These are phyloP conservation scores for Echeneis naucrates DNA, from an alignment of 2,797 vertebrate species.

Conservation along the genomic window DNA sequence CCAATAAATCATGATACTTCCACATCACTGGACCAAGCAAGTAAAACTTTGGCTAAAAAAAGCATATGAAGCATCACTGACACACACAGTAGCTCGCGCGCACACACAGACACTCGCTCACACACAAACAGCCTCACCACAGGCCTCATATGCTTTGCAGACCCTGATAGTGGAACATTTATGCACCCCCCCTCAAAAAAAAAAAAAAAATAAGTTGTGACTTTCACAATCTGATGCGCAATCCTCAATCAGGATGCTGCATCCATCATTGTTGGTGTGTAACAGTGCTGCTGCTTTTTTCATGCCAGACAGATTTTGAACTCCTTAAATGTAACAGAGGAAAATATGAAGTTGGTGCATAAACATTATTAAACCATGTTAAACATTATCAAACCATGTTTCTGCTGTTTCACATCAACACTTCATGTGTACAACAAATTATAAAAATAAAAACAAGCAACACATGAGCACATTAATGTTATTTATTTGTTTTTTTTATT, in stretches of 20 bases:
- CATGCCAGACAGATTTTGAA: slow-evolving; percentile 31
- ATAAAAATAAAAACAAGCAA: neutral
- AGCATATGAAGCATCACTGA: slow-evolving; percentile 57
- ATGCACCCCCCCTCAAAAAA: slow-evolving; percentile 47
- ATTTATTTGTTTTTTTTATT: slow-evolving; percentile 60
- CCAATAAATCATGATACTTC: slow-evolving; percentile 49
- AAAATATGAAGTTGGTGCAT: slow-evolving; percentile 5
- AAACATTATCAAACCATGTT: slow-evolving; percentile 40
- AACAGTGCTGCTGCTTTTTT: slow-evolving; percentile 13
- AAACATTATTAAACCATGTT: slow-evolving; percentile 10
- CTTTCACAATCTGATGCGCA: slow-evolving; percentile 50
- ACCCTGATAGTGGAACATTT: slow-evolving; percentile 74
- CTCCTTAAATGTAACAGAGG: slow-evolving; percentile 8
- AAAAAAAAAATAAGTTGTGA: slow-evolving; percentile 6
- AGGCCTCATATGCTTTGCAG: slow-evolving; percentile 66
- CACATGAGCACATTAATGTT: slow-evolving; percentile 65
- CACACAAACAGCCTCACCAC: slow-evolving; percentile 28
- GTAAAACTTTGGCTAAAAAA: slow-evolving; percentile 64
- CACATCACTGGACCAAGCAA: slow-evolving; percentile 58
- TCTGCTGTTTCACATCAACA: slow-evolving; percentile 33
- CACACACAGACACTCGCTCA: slow-evolving; percentile 6
- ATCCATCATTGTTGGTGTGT: slow-evolving; percentile 35
- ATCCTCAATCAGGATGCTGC: slow-evolving; percentile 48
- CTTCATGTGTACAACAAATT: slow-evolving; percentile 26
- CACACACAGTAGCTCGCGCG: slow-evolving; percentile 16